phyloP scores from a whole-genome alignment of 2,113 vertebrate genomes.

The Trinectes maculatus region DNA sequence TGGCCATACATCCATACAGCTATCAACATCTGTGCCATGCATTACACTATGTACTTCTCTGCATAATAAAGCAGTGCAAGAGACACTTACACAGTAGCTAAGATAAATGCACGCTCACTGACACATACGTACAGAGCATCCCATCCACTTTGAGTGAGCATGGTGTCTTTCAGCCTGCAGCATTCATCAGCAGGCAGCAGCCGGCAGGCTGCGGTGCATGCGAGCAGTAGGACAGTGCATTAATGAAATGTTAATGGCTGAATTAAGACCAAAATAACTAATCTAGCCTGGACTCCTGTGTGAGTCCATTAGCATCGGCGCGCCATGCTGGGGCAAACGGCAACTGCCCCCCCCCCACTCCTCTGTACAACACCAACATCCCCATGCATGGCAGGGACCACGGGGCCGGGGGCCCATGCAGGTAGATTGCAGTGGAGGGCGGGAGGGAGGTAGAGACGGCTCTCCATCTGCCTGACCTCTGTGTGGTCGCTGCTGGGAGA shows the following conservation, averaged over 20 bases:
- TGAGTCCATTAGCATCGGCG: constrained; percentile 94
- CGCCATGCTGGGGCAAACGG: constrained; percentile 89
- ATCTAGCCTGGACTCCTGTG: constrained; percentile 91
- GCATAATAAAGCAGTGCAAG: background rate
- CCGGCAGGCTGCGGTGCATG: constrained; percentile 77
- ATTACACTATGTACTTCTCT: background rate
- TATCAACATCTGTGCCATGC: too few relatives aligned
- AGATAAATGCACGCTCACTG: constrained; percentile 17
- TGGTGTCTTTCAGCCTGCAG: constrained; percentile 60
- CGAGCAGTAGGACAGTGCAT: constrained; percentile 90
- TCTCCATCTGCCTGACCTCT: constrained; percentile 63
- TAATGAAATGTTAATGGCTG: constrained; percentile 99
- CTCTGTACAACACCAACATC: constrained; percentile 51
- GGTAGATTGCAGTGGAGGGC: constrained; percentile 61
- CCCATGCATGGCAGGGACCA: constrained; percentile 65
- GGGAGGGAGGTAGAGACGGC: constrained; percentile 5
- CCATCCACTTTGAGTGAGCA: constrained; percentile 78
- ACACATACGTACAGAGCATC: constrained; percentile 24
- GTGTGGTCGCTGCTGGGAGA: constrained; percentile 58
- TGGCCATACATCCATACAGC: too few relatives aligned
- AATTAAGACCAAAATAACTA: constrained; percentile 97
- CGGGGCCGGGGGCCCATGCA: constrained; percentile 58
- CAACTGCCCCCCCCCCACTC: constrained; percentile 64
- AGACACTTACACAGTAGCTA: too few relatives aligned
- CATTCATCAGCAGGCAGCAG: constrained; percentile 88